These are phyloP conservation scores for Epinephelus fuscoguttatus DNA, from an alignment of 2,113 vertebrate species.

Conservation along the genomic window DNA sequence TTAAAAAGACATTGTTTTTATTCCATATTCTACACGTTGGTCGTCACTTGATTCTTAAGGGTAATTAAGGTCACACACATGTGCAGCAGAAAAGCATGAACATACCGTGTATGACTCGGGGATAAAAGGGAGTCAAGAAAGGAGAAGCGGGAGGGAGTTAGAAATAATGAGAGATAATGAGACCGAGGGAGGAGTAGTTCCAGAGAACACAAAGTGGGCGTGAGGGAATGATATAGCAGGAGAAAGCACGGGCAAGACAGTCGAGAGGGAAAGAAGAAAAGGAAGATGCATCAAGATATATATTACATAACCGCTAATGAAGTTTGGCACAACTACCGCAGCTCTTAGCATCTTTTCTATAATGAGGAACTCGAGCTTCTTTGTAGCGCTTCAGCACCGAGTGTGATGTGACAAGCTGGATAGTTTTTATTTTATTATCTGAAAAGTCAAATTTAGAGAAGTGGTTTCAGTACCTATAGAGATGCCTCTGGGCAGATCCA, in stretches of 20 bases:
- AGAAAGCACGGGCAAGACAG: conserved; percentile 18
- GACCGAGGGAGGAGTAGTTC: conserved; percentile 52
- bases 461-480: background rate
- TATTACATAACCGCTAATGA: conserved; percentile 23
- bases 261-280: conserved; percentile 3
- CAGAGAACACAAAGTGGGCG: conserved; percentile 47
- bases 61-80: conserved; percentile 28
- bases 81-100: background rate
- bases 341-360: conserved; percentile 7
- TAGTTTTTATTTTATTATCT: background rate
- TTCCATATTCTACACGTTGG: background rate
- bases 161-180: conserved; percentile 69
- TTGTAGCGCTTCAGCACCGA: background rate
- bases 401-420: background rate
- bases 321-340: background rate
- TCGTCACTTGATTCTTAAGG: background rate
- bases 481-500: conserved; percentile 68
- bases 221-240: conserved; percentile 17
- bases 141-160: conserved; percentile 13
- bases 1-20: background rate
- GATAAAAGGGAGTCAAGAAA: background rate
- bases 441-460: background rate
- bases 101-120: conserved; percentile 4
- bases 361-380: background rate
- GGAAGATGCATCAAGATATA: conserved; percentile 12